A percentile compares a stretch with the other conserved stretches of the same genome.
Conservation (phyloP, 2,797 vertebrate genomes). For the Parambassis ranga region DNA sequence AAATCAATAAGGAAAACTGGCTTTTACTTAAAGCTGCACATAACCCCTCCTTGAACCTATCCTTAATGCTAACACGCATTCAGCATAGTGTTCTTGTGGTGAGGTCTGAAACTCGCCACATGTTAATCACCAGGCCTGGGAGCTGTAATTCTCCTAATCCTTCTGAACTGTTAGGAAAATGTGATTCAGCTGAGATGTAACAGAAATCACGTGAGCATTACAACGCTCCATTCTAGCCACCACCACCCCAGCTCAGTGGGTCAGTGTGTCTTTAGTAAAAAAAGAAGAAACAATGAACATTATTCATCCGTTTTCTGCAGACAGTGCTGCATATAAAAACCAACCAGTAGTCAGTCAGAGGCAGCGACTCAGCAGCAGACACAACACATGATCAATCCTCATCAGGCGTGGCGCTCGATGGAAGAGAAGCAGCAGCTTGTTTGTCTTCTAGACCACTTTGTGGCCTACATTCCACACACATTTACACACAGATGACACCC, state of each 20-base stretch:
- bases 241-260: slow-evolving; percentile 41
- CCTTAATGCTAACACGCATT: too few species aligned
- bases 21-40: slow-evolving; percentile 13
- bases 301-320: slow-evolving; percentile 35
- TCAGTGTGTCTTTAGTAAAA: slow-evolving; percentile 38
- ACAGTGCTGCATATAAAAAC: background rate
- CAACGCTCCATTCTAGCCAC: background rate
- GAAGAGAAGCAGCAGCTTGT: slow-evolving; percentile 25
- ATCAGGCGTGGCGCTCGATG: slow-evolving; percentile 19
- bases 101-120: background rate
- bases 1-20: slow-evolving; percentile 30
- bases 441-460: slow-evolving; percentile 45
- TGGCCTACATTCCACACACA: background rate
- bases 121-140: background rate
- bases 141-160: slow-evolving; percentile 27
- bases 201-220: slow-evolving; percentile 41
- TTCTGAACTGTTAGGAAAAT: slow-evolving; percentile 3
- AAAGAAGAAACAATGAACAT: slow-evolving; percentile 34
- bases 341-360: slow-evolving; percentile 11
- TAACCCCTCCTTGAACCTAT: too few species aligned
- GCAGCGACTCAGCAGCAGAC: slow-evolving; percentile 10
- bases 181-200: slow-evolving; percentile 1
- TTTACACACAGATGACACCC: slow-evolving; percentile 29
- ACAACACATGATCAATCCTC: slow-evolving; percentile 54
- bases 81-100: too few species aligned